Evolutionary conservation across 64 coral and sea anemone genomes (phyloP), one percentile per base, ranked within the genome.

Genomic region (Montipora foliosa): DNA sequence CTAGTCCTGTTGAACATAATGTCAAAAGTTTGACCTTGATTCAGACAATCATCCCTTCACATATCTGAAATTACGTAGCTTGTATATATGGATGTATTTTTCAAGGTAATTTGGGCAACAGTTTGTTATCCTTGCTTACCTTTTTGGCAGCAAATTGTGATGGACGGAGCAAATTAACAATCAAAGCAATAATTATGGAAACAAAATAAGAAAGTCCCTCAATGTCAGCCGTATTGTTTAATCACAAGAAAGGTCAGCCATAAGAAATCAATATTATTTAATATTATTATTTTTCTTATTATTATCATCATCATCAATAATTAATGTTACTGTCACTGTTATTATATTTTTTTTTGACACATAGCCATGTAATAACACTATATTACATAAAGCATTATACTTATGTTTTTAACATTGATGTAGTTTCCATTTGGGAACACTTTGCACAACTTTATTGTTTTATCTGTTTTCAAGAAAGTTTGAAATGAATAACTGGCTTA

Each of bases 371-470:
- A 67, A 84, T 67, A 84, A 61, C 51, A 66, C 59, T 47, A 67
- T 84, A 46, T 84, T 67, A 71, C 67, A 71, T 86, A 49, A 50
- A 72, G 8, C 19, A 86, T 86, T 57, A 86, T 70, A 86, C 47
- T 72, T 67, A 84, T 84, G 81, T 84, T 84, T 84, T 84, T 49
- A 84, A 84, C 81, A 84, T 86, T 86, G 64, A 72, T 86, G 62
- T 86, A 86, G 82, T 86, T 86, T 86, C 82, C 82, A 52, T 48
- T 19, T 49, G 64, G 82, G 66, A 86, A 70, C 46, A 72, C 62
- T 17, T 69, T 84, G 44, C 61, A 68, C 45, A 84, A n/a, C 44
- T 67, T 84, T 57, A 50, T n/a, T 72, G n/a, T 45, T 61, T 82
- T 82, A 16, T 62, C 55, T 85, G 44, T 85, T 86, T 86, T 84